Conservation (phyloP, 2,888 invertebrate genomes). For the Drosophila helvetica region DNA sequence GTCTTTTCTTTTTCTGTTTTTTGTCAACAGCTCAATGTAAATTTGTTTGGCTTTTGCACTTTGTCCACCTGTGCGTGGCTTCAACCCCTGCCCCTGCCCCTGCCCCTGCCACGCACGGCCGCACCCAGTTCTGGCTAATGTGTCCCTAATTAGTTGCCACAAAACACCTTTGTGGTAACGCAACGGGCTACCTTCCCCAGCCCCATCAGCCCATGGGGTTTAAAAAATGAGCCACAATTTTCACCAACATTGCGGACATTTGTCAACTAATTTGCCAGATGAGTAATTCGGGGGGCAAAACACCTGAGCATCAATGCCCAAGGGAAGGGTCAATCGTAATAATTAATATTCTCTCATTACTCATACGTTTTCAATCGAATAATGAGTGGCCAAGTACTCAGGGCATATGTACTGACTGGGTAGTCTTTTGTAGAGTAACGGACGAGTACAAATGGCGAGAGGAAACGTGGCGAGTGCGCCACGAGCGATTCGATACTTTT, state of each 20-base stretch:
- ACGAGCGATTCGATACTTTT: too few species aligned
- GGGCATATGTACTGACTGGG: background rate
- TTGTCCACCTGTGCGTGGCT: constrained; percentile 48
- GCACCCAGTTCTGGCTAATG: constrained; percentile 67
- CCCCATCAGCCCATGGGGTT: constrained; percentile 4
- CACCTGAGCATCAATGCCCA: background rate
- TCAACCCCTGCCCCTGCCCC: constrained; percentile 20
- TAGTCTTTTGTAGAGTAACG: too few species aligned
- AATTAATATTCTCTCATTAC: background rate
- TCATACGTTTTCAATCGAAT: background rate
- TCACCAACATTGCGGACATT: constrained; percentile 31
- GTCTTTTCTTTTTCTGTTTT: background rate
- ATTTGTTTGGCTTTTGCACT: constrained; percentile 53
- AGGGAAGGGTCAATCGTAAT: background rate
- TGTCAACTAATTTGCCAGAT: constrained; percentile 14
- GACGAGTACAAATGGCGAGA: too few species aligned
- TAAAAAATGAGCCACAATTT: constrained; percentile 40
- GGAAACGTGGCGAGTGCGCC: too few species aligned
- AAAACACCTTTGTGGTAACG: constrained; percentile 28
- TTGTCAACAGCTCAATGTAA: constrained; percentile 38
- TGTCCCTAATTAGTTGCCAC: constrained; percentile 59
- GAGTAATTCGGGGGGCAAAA: constrained; percentile 6
- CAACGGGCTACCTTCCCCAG: background rate
- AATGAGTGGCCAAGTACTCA: too few species aligned
- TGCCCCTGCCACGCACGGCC: constrained; percentile 54